Evolutionary conservation across 2,888 invertebrate genomes (phyloP), one percentile per base, ranked within the genome.

Genomic region (Tryphoninae sp.): DNA sequence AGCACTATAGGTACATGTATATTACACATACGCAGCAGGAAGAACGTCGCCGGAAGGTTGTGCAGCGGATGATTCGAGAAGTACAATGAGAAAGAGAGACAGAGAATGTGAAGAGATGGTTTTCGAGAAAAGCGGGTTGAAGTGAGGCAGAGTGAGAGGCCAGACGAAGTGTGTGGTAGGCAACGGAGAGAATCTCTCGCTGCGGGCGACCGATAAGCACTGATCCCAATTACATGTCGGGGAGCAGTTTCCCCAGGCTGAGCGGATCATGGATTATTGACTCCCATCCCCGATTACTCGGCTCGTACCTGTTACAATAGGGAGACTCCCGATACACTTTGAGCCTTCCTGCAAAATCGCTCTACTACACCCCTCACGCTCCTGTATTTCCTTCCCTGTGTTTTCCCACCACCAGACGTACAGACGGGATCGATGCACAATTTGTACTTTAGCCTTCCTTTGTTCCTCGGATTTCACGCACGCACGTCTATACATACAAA

Each of bases 191-290:
- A 83, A 78, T 82, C 83, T 85, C 87, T 87, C 83, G 84, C 89
- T 89, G 88, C 89, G 90, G 88, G 85, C 87, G 86, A 88, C 86
- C 88, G 91, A 91, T 91, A 91, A 91, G 90, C 90, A 87, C 89
- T 89, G 89, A 91, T 91, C 89, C 89, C 89, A 90, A 91, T 91
- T 91, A 91, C 90, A 90, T 86, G 89, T 89, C 85, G 88, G 86
- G 83, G 84, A 88, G 86, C 86, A 87, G 87, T 87, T 87, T 88
- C 84, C 88, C 73, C 86, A 83, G 84, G 86, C 85, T 88, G 88
- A 91, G 89, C 90, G 90, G 89, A 90, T 91, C 90, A 89, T 86
- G 89, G 90, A 90, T 90, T 91, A 90, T 90, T 90, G 90, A 91
- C 90, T 90, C 86, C 77, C 88, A 84, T 87, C 85, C 84, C 84